Evolutionary conservation across 2,888 invertebrate genomes (phyloP), one percentile per base, ranked within the genome.

Genomic region (Pollenia angustigena): DNA sequence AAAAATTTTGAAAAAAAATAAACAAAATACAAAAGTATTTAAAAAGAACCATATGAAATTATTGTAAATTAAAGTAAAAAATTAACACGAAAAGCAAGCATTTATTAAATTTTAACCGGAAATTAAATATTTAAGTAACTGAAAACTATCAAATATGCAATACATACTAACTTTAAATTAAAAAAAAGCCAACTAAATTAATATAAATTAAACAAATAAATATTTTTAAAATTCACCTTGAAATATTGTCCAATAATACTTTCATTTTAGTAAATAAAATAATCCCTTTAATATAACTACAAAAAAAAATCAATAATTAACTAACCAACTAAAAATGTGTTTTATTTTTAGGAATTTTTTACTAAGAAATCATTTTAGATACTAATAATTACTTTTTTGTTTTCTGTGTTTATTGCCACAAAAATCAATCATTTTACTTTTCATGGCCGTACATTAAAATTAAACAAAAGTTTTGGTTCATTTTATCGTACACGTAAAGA

Each of bases 271-370:
- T 71, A 74, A 60, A 83, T 44, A 32, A 42, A 76, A 42, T 83
- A 84, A 76, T 78, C 78, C 60, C 58, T 46, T 74, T 76, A 81
- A 87, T 75, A 84, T 81, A 81, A 72, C 23, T 68, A 72, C 1
- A 66, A 83, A 85, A 66, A 83, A 85, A 87, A 81, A 87, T 81
- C 87, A 81, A 87, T 87, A 74, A 78, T 84, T 74, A 81, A 81
- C 84, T 78, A 87, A 87, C 84, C 87, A 74, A 87, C 54, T 48
- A 56, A 84, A 84, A 81, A 66, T 79, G 83, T 87, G 87, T 87
- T 87, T 87, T 87, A 87, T 84, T 87, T 87, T 23, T 56, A 50
- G 40, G 85, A 54, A 11, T 0, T 40, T n/a, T 60, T 62, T 12
- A 42, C 18, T 46, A 14, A n/a, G 9, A 60, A 48, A 52, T 14